Evolutionary conservation across 2,113 vertebrate genomes (phyloP).

Genomic region (Melanocharis versteri): DNA sequence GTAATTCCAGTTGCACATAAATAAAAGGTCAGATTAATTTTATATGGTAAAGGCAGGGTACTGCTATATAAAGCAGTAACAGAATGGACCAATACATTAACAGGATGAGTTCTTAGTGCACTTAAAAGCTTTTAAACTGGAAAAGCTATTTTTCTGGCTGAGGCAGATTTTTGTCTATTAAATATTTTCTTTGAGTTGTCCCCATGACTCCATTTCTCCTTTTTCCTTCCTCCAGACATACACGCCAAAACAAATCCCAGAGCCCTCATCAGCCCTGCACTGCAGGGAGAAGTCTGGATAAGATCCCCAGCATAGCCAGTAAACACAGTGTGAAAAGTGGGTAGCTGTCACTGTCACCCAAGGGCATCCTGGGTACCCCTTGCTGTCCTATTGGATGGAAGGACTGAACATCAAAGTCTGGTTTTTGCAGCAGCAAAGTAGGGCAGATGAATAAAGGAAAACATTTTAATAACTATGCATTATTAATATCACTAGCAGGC

Average conservation of each 20-base stretch:
- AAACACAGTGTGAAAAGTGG: not conserved
- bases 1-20: not conserved
- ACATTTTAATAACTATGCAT: slow-evolving; percentile 31
- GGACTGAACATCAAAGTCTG: not conserved
- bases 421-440: not conserved
- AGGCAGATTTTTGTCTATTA: not conserved
- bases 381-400: not conserved
- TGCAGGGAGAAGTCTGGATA: not conserved
- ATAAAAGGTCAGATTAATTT: slow-evolving; percentile 37
- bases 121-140: not conserved
- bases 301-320: not conserved
- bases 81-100: not conserved
- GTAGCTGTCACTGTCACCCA: not conserved
- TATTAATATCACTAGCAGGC: slow-evolving; percentile 26
- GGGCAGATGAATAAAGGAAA: slow-evolving; percentile 28
- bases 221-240: not conserved
- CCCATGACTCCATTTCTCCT: not conserved
- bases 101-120: not conserved
- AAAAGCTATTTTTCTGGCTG: not conserved
- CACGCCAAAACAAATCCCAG: not conserved
- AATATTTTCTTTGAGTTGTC: not conserved
- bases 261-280: not conserved
- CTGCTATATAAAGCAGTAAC: not conserved
- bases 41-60: not conserved
- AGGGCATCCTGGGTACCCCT: not conserved